Evolutionary conservation across 2,797 vertebrate genomes (phyloP), one percentile per base, ranked within the genome.

Genomic region (Craterocephalus amniculus): DNA sequence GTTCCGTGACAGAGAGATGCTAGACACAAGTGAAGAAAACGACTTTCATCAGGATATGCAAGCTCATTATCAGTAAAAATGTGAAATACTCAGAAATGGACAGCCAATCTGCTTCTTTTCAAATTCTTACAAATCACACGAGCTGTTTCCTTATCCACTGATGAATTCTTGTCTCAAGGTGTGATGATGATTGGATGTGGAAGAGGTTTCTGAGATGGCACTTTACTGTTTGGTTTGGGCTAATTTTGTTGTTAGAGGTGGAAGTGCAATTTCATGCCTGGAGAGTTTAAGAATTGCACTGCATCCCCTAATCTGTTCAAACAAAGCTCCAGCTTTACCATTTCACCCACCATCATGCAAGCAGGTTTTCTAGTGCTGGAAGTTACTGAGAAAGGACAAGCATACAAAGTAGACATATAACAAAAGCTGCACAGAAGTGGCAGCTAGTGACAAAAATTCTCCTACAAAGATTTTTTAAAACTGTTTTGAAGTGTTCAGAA

Each of bases 11-110:
- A 52, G 27, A 55, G 16, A 63, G 24, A 8, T 36, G 48, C 24
- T 57, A 58, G 34, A 71, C 58, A 45, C 40, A 62, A 51, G 48
- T 40, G 24, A 59, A 73, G 11, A 56, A 43, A 64, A 69, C 38
- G 11, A 24, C 54, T 64, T 51, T 63, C 56, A 54, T 45, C 22
- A 45, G 24, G 55, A 70, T 61, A 48, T 67, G 26, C 55, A 65
- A 26, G 49, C 69, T 71, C 34, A 75, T 36, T 74, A 26, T 69
- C 49, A 58, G 57, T 66, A 68, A 75, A 54, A 43, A 45, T 67
- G 13, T 31, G 11, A 55, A 61, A 29, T 65, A 43, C 34, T 40
- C 27, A 32, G 24, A 65, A 48, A 67, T 73, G 61, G 29, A 16
- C 54, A 54, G 40, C 40, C 27, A 32, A 32, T 67, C 58, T 66